phyloP scores from a whole-genome alignment of 2,797 vertebrate species.

The Poecilia velifera region DNA sequence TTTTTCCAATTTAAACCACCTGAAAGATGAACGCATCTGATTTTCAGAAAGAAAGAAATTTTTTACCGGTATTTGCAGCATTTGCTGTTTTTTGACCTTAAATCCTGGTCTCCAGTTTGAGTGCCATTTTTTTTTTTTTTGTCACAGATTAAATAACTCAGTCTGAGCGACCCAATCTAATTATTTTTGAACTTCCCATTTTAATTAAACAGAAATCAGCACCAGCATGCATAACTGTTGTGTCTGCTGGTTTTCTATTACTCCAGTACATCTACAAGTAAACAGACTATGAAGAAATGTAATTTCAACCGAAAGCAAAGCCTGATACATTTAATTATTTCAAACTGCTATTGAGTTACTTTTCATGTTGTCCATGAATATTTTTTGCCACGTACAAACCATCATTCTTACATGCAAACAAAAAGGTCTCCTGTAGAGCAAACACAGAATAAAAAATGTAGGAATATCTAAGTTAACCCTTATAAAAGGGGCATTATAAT shows the following conservation, averaged over 20 bases:
- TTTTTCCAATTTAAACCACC: not conserved
- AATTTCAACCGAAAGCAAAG: not conserved
- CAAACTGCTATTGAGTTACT: not conserved
- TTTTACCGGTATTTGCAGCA: not conserved
- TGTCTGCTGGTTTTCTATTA: not conserved
- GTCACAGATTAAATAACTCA: not conserved
- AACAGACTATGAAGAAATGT: not conserved
- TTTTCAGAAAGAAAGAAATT: not conserved
- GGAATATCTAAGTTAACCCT: not conserved
- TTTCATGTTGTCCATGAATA: not conserved
- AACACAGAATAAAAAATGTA: not conserved
- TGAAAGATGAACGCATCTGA: not conserved
- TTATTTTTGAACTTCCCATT: not conserved
- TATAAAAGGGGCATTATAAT: not conserved
- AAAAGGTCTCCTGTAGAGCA: not conserved
- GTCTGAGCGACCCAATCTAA: not conserved
- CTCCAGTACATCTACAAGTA: not conserved
- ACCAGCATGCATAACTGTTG: not conserved
- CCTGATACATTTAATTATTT: not conserved
- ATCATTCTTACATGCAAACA: not conserved
- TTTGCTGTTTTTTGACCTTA: not conserved
- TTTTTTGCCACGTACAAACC: not conserved
- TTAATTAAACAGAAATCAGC: not conserved
- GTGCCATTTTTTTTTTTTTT: not conserved
- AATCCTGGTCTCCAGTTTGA: not conserved